Evolutionary conservation across 1,140 invertebrate species (phyloP).

Genomic region (Brachionus paranguensis): DNA sequence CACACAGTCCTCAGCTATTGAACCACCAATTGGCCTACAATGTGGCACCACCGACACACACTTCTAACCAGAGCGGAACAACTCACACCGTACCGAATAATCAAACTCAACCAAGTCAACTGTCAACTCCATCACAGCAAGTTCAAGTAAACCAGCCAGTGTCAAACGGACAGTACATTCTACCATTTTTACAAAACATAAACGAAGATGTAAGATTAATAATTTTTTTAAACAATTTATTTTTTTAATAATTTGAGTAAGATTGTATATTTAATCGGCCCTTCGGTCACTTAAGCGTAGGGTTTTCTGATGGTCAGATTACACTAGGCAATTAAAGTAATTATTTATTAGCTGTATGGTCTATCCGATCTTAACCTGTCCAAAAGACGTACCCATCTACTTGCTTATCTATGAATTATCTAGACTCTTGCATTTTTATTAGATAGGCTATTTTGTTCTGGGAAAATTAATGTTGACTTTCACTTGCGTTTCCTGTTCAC

Average conservation of each 20-base stretch:
- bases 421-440: constrained; percentile 2
- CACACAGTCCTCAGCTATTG: neutral
- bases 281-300: constrained; percentile 5
- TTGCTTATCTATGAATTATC: neutral
- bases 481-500: neutral
- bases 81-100: neutral
- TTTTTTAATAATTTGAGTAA: neutral
- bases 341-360: constrained; percentile 6
- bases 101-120: neutral
- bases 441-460: neutral
- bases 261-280: neutral
- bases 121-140: neutral
- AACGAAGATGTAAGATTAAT: constrained; percentile 26
- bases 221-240: neutral
- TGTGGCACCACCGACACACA: neutral
- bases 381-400: neutral
- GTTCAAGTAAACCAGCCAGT: neutral
- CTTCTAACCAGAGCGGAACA: neutral
- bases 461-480: neutral
- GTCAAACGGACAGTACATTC: neutral
- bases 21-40: neutral
- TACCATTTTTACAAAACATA: constrained; percentile 25
- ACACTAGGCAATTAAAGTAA: neutral
- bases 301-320: neutral
- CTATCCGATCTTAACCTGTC: neutral